Base-by-base conservation (phyloP, 2,113 vertebrate genomes). In the Amphilophus citrinellus region DNA sequence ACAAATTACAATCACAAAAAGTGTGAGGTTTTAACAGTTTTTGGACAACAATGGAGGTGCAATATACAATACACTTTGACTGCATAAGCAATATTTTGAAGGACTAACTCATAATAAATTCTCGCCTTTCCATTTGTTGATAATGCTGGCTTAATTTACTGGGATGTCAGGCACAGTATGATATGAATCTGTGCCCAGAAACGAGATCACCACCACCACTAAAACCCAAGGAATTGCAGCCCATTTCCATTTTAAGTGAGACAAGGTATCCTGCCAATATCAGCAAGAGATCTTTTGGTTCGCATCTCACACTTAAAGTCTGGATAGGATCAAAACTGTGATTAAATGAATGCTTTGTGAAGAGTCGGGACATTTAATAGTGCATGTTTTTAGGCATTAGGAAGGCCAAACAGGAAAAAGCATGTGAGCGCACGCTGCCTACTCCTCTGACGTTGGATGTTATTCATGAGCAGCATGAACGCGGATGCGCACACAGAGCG, bases 401-500 rank as follows among this genome's bases (percentile, higher is more conserved):
- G 35, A 18, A 71, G 22, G 42, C 2, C 66, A 58, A 63, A 62
- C 42, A 3, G 62, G 42, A 78, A 57, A 32, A 20, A 80, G 39
- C 85, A 82, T 85, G 42, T 89, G 81, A 89, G 75, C 2, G 32
- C 2, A 42, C 73, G n/a, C 30, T 39, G 84, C 85, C 80, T 42
- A 20, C 80, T 77, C 63, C 75, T 73, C 17, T 91, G 86, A 91
- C 77, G 81, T 83, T 10, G 37, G 58, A 77, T 77, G 84, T 89
- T 89, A 75, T 87, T 92, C 85, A 85, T 4, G 11, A 60, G 24
- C 82, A 61, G 65, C 44, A 9, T 63, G 84, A 80, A 61, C 6
- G 13, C 27, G 3, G 61, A 76, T 39, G 76, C 35, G 47, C 83
- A 63, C 66, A 24, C 60, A 58, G 53, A 80, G 83, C 22, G 11